These are phyloP conservation scores for Eupleurogrammus muticus DNA, from an alignment of 2,797 vertebrate genomes.

Conservation along the genomic window DNA sequence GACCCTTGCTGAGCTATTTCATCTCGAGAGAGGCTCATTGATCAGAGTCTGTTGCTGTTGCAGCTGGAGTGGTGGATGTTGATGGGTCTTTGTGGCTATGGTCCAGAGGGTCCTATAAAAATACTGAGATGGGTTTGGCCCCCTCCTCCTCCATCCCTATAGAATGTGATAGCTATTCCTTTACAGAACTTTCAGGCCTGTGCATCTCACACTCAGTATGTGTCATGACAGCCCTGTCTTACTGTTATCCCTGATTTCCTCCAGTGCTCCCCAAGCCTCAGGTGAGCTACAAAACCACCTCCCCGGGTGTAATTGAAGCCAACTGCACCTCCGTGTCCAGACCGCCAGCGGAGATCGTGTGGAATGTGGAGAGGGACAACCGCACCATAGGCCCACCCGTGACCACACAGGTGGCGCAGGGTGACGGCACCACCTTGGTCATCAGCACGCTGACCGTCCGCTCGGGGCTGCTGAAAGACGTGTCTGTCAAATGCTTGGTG, in stretches of 20 bases:
- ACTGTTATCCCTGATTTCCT: conserved; percentile 5
- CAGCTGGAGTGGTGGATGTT: no score
- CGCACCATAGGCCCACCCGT: conserved; percentile 81
- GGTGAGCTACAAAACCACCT: conserved; percentile 84
- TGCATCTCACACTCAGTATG: neutral
- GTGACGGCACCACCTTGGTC: conserved; percentile 83
- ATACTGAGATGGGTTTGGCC: no score
- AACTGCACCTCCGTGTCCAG: conserved; percentile 84
- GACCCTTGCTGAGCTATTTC: no score
- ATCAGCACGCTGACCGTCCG: conserved; percentile 82
- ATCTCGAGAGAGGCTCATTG: no score
- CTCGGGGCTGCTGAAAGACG: conserved; percentile 83
- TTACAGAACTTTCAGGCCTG: neutral
- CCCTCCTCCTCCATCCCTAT: no score
- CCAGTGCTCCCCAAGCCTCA: conserved; percentile 87
- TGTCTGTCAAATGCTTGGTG: conserved; percentile 87
- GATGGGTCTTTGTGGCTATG: no score
- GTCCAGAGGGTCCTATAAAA: no score
- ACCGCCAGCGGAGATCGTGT: conserved; percentile 83
- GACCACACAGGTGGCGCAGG: conserved; percentile 61
- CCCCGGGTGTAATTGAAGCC: conserved; percentile 84
- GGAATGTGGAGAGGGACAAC: conserved; percentile 87
- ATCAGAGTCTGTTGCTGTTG: no score
- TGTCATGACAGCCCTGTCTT: neutral
- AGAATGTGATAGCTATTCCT: neutral